Evolutionary conservation across 2,113 vertebrate species (phyloP), one percentile per base, ranked within the genome.

Genomic region (Epinephelus lanceolatus): DNA sequence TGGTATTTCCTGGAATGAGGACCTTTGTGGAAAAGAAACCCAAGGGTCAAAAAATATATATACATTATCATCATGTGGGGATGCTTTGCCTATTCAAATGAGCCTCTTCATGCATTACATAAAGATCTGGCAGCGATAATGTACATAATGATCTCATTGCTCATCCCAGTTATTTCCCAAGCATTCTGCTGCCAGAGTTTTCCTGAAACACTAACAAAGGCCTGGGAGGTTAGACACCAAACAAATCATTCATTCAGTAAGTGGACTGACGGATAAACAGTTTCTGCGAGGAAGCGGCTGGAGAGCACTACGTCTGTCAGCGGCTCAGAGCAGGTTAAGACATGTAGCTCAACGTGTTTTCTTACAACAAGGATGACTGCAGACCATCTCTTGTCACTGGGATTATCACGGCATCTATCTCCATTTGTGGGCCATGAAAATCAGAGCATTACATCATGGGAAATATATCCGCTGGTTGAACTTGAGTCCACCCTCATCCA

Each of bases 1-100:
- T 95, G 14, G 93, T 90, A 62, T 94, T 98, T 88, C 96, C 97
- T 23, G 97, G 94, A 87, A 99, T 95, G 91, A 98, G 94, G 60
- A 98, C 95, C 98, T 99, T 87, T 49, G 10, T 7, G 81, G 67
- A 91, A 27, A 40, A 66, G 14, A 49, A 52, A 56, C 0, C 33
- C 3, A 51, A 19, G 37, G 42, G 49, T 72, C 63, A 94, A 51
- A 65, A 60, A 40, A 56, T 15, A 55, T 23, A 60, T 3, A 23
- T 15, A 76, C 19, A 2, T 23, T 25, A 62, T 21, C 73, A 61
- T 55, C 45, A 56, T 37, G 40, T 5, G 1, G 12, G 49, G 40
- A 66, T 12, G 3, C 3, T 49, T 8, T 55, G 59, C 45, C 19
- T 37, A 75, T 75, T 82, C 65, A 76, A 87, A 78, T 79, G 53